Evolutionary conservation across 1,140 invertebrate genomes (phyloP), one percentile per base, ranked within the genome.

Genomic region (Polyergus mexicanus): DNA sequence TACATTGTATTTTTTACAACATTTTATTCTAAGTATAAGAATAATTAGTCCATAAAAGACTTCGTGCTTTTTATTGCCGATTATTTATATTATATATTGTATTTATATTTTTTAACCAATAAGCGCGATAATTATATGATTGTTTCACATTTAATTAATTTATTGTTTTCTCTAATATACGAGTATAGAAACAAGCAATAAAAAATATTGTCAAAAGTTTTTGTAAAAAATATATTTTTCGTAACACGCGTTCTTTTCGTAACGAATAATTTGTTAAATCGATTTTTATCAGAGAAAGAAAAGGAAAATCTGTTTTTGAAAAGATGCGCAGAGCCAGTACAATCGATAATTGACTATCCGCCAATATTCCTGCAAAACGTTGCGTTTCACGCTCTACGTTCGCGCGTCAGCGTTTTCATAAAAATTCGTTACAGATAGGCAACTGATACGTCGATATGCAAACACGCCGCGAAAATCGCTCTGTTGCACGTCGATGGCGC

Each of bases 371-470:
- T 83, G 78, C 54, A 72, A 68, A 47, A 83, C 28, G 68, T 74
- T 38, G 38, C 78, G 78, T 60, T 83, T 83, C 54, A 74, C 68
- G 54, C 56, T 83, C 13, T 22, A 74, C 25, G 56, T 74, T 83
- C 68, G 22, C 19, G 25, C 66, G 25, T 84, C 41, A 56, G 22
- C 74, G 81, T 84, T 84, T 84, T 65, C 47, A 77, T 84, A 84
- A 84, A 84, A 84, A 84, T 84, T 65, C 60, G 72, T 84, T 77
- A 76, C 32, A 77, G 47, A 77, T 76, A 77, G 69, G 16, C 44
- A 44, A 66, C 16, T 13, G 51, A 60, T 75, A 84, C 25, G 63
- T 44, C 63, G 44, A 78, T 62, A 60, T 8, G 66, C 41, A 85
- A 86, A 86, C 58, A 65, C 62, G 58, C 35, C 28, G 22, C 47